A percentile compares a stretch with the other conserved stretches of the same genome.
Conservation (phyloP, 2,113 vertebrate genomes). For the Mola mola region DNA sequence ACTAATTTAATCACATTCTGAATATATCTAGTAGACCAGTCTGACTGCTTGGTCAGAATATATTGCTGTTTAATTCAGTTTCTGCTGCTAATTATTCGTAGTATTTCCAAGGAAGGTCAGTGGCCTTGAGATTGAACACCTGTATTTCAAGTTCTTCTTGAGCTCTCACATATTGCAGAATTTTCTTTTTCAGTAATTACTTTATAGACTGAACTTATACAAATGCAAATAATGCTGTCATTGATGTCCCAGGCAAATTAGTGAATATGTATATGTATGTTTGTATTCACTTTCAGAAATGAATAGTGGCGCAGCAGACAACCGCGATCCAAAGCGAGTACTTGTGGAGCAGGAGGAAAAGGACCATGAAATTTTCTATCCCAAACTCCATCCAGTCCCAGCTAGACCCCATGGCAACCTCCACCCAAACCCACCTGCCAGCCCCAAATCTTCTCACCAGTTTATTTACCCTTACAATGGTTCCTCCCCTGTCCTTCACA, state of each 20-base stretch:
- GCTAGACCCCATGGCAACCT: conserved; percentile 61
- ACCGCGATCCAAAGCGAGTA: conserved; percentile 58
- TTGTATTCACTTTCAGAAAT: conserved; percentile 53
- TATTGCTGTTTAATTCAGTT: no score
- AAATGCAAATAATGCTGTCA: not conserved
- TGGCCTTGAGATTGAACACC: no score
- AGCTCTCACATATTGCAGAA: no score
- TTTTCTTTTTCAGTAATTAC: not conserved
- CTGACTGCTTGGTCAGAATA: no score
- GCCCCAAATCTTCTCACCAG: conserved; percentile 63
- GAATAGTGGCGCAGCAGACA: conserved; percentile 54
- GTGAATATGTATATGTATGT: not conserved
- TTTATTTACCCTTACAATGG: conserved; percentile 73
- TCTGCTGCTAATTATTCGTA: no score
- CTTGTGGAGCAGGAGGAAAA: conserved; percentile 60
- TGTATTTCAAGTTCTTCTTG: no score
- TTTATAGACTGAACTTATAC: not conserved
- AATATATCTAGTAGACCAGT: no score
- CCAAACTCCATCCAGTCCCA: conserved; percentile 60
- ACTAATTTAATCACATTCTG: no score
- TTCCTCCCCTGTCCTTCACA: conserved; percentile 60
- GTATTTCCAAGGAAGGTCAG: no score
- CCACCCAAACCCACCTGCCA: conserved; percentile 56
- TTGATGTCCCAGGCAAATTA: not conserved
- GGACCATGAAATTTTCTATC: conserved; percentile 57